Evolutionary conservation across 1,140 invertebrate species (phyloP), one percentile per base, ranked within the genome.

Genomic region (Dryas iulia): DNA sequence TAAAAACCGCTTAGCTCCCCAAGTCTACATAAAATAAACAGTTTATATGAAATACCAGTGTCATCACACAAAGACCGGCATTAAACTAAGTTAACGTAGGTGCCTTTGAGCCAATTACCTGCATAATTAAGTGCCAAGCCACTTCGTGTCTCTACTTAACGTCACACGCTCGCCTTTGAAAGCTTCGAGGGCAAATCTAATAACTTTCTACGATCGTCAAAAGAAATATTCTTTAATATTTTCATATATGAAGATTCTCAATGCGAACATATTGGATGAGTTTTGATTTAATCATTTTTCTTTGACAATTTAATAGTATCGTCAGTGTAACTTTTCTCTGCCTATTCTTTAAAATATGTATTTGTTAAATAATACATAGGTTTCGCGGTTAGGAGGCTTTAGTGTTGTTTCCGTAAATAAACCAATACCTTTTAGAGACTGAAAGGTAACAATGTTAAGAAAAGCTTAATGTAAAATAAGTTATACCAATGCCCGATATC

Each of bases 81-180:
- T 47, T 47, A 47, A 31, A 47, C n/a, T 25, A 56, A 56, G 53
- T 56, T 56, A 56, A 56, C 25, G 25, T 56, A 47, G 23, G 53
- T 56, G 12, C 53, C 53, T 26, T 56, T 56, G 53, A 56, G 23
- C 24, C 53, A 56, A 56, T 56, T 56, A 56, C 23, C 39, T 25
- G 53, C 24, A 56, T 56, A 56, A 56, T 56, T 56, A 56, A 24
- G 23, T 56, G 53, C 53, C 53, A 26, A 56, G 53, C 53, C 53
- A 56, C 24, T 25, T 25, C 53, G 53, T 56, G 53, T 56, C 11
- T 56, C 53, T 56, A 56, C 53, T 56, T 26, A 56, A 21, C 39
- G n/a, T 47, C 39, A 47, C 39, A 47, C 18, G 39, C 39, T 47
- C 39, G 14, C 39, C 39, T 47, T 47, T 47, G 39, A 18, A 21